Percentiles rank a stretch among this genome's conserved stretches.
Conservation (phyloP, 2,888 invertebrate genomes). For the Metallyticus violacea region DNA sequence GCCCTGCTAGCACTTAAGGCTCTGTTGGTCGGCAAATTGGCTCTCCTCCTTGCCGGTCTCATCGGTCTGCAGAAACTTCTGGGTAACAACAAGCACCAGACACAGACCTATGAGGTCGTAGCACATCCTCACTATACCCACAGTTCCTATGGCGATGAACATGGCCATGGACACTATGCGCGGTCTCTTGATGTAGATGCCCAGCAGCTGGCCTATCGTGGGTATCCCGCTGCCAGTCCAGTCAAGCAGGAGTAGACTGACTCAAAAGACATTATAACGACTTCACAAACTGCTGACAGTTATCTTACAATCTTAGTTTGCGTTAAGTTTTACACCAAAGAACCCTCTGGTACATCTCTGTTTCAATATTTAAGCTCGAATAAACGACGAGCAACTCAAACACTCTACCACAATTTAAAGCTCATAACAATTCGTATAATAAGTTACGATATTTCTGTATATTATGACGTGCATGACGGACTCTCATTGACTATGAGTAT, state of each 20-base stretch:
- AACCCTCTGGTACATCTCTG: background rate
- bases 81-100: slow-evolving; percentile 62
- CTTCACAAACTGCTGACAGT: background rate
- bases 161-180: slow-evolving; percentile 52
- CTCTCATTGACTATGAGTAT: background rate
- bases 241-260: background rate
- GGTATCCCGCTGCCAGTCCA: slow-evolving; percentile 46
- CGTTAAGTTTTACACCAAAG: background rate
- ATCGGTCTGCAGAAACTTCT: slow-evolving; percentile 78
- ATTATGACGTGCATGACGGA: background rate
- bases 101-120: slow-evolving; percentile 74
- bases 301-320: background rate
- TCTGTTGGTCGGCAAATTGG: slow-evolving; percentile 78
- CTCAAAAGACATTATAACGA: background rate
- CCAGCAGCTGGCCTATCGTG: slow-evolving; percentile 70
- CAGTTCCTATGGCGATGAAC: slow-evolving; percentile 47
- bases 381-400: background rate
- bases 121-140: slow-evolving; percentile 44
- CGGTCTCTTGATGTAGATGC: slow-evolving; percentile 55
- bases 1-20: slow-evolving; percentile 83
- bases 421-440: background rate
- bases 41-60: slow-evolving; percentile 71
- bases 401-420: background rate
- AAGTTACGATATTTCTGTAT: background rate
- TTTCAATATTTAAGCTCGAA: background rate